Evolutionary conservation across 1,140 invertebrate species (phyloP).

Genomic region (Coelopa frigida): DNA sequence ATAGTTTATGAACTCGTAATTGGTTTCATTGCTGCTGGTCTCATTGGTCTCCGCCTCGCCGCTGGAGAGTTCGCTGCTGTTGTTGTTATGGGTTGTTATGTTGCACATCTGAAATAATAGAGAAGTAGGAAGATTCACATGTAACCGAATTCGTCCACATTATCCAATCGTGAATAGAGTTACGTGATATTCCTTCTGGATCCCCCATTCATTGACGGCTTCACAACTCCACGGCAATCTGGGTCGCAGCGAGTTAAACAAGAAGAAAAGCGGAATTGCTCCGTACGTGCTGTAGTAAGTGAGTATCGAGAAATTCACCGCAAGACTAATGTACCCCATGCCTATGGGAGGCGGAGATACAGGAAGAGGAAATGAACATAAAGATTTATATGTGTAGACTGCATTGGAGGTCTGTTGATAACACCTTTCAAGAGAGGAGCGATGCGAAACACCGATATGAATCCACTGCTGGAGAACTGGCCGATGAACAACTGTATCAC

Average conservation of each 20-base stretch:
- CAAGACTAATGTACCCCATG: slow-evolving; percentile 32
- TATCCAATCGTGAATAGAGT: too few relatives aligned
- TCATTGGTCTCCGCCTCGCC: not conserved
- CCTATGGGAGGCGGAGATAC: too few relatives aligned
- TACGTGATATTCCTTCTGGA: too few relatives aligned
- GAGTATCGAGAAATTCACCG: slow-evolving; percentile 21
- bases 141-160: too few relatives aligned
- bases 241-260: slow-evolving; percentile 24
- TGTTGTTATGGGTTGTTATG: not conserved
- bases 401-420: too few relatives aligned
- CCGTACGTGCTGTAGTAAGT: slow-evolving; percentile 29
- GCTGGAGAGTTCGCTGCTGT: not conserved
- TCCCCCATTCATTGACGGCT: slow-evolving; percentile 10
- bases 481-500: slow-evolving; percentile 38
- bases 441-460: slow-evolving; percentile 35
- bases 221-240: slow-evolving; percentile 38
- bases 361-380: too few relatives aligned
- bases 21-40: not conserved
- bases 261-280: slow-evolving; percentile 28
- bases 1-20: not conserved
- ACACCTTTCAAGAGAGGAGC: slow-evolving; percentile 40
- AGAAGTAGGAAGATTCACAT: too few relatives aligned
- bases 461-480: slow-evolving; percentile 39
- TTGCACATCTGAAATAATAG: slow-evolving; percentile 4
- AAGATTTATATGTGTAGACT: too few relatives aligned